These are phyloP conservation scores for Anas capensis DNA, from an alignment of 2,797 vertebrate genomes.

Conservation along the genomic window DNA sequence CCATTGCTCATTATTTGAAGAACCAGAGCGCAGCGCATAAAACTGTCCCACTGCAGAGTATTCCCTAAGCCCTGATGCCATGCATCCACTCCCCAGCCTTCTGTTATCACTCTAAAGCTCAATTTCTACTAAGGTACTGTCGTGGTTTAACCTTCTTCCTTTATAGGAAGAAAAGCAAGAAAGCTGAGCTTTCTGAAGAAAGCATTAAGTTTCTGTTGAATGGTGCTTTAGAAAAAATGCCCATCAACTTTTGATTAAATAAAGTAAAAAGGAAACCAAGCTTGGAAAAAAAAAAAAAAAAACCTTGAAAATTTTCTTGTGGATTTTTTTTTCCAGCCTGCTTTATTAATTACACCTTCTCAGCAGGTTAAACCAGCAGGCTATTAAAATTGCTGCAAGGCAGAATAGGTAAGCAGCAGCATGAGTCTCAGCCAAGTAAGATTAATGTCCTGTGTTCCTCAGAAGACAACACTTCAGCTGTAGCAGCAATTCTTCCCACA, in stretches of 20 bases:
- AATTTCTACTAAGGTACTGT: not conserved
- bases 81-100: not conserved
- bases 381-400: constrained; percentile 59
- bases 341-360: constrained; percentile 73
- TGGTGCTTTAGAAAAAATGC: not conserved
- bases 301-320: not conserved
- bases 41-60: not conserved
- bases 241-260: not conserved
- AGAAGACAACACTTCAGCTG: constrained; percentile 47
- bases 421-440: constrained; percentile 35
- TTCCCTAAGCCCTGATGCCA: not conserved
- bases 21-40: not conserved
- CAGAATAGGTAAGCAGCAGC: constrained; percentile 61
- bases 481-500: constrained; percentile 18
- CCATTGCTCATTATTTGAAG: not conserved
- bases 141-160: too few relatives aligned
- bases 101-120: not conserved
- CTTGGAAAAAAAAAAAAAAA: not conserved
- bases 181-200: not conserved
- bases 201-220: not conserved
- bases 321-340: not conserved
- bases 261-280: not conserved
- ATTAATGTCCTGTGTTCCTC: constrained; percentile 54
- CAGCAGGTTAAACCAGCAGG: constrained; percentile 64
- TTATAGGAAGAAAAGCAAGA: not conserved